Base-by-base conservation (phyloP, 1,140 invertebrate species). In the Linepithema humile region DNA sequence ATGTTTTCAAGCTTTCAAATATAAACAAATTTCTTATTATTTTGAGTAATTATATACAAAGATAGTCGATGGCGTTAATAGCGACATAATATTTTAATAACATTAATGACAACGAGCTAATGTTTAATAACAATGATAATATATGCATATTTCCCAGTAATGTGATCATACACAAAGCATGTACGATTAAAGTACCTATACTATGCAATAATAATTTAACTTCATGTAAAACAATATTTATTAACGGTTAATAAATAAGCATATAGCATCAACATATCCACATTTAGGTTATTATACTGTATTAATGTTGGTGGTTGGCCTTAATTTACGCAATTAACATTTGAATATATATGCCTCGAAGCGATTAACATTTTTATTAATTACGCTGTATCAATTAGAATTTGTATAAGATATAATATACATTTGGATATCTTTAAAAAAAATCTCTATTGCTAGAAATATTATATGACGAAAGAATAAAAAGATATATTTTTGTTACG, bases 191-290 rank as follows among this genome's bases (percentile, higher is more conserved):
- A 77, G 35, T 35, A 9, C 2, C 3, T 12, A 32, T n/a, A 59
- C 67, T 69, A 40, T 55, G n/a, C 55, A 70, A 74, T 35, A 45
- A 57, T 55, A 59, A 60, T 59, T 60, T 29, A 9, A 74, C 70
- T 82, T 82, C 59, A 43, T 23, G n/a, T 38, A 12, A 48, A 45
- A 5, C 50, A 70, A 74, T 82, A 82, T 73, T 82, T 75, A 59
- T 82, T 50, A 29, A 26, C n/a, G 45, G 32, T 72, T 48, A 82
- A 82, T 82, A 74, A 73, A 50, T 57, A 77, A 77, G 35, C 23
- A 74, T 43, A 43, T 40, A 40, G 40, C 1, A 60, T 74, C n/a
- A 7, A 74, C 60, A 48, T 45, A 77, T 50, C 6, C 57, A 29
- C 38, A 75, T 75, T 45, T 75, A 64, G 32, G n/a, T 72, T 70